Percentiles rank a stretch among this genome's conserved stretches.
Conservation (phyloP, 2,888 invertebrate genomes). For the Rhorus exstirpatorius region DNA sequence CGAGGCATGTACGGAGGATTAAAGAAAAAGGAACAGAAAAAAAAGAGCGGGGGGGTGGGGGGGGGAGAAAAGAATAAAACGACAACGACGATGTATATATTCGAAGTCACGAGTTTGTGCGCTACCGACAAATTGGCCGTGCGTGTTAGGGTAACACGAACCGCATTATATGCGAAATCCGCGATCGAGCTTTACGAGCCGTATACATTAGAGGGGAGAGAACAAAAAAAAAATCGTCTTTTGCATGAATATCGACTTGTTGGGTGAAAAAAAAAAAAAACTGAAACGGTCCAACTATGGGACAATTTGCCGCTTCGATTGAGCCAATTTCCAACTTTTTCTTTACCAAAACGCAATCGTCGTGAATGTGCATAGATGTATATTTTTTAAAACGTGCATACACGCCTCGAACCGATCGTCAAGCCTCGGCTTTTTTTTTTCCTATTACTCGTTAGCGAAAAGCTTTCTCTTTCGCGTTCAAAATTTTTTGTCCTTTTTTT, state of each 20-base stretch:
- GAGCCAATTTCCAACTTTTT: too few relatives aligned
- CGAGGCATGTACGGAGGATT: not conserved
- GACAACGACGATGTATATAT: slow-evolving; percentile 54
- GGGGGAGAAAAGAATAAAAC: slow-evolving; percentile 41
- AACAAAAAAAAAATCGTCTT: not conserved
- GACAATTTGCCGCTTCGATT: too few relatives aligned
- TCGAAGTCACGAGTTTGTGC: slow-evolving; percentile 77
- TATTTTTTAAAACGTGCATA: slow-evolving; percentile 16
- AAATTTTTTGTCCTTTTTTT: not conserved
- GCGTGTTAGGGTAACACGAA: slow-evolving; percentile 80
- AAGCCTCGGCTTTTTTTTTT: slow-evolving; percentile 38
- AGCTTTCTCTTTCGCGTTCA: slow-evolving; percentile 6
- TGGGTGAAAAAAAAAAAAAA: slow-evolving; percentile 15
- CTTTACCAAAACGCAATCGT: too few relatives aligned
- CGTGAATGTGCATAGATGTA: too few relatives aligned
- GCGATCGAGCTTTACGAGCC: slow-evolving; percentile 77
- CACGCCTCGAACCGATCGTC: slow-evolving; percentile 48
- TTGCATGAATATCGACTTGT: slow-evolving; percentile 8
- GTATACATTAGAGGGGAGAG: slow-evolving; percentile 70
- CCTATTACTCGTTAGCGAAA: slow-evolving; percentile 60
- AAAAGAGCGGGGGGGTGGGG: not conserved
- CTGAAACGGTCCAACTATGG: too few relatives aligned
- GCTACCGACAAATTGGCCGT: slow-evolving; percentile 80
- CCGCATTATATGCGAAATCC: slow-evolving; percentile 80
- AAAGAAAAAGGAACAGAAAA: slow-evolving; percentile 36